Percentiles rank a stretch among this genome's conserved stretches.
Evolutionary conservation across 2,888 invertebrate species (phyloP).

Genomic region (Terebella lapidaria): DNA sequence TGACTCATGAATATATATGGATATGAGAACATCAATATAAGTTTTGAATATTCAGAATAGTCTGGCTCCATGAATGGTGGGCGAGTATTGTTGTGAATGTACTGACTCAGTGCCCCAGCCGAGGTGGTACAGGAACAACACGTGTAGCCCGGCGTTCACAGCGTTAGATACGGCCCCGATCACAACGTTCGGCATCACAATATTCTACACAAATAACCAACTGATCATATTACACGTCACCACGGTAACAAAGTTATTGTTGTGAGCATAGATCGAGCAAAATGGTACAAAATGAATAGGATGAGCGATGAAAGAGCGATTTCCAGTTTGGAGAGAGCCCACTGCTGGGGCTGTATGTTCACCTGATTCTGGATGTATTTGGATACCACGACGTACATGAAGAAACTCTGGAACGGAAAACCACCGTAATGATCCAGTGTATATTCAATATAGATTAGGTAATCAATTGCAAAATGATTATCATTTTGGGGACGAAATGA

Average conservation of each 20-base stretch:
- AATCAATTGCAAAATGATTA: too few species aligned
- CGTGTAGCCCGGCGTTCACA: slow-evolving; percentile 23
- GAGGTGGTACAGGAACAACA: slow-evolving; percentile 22
- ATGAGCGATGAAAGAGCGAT: too few species aligned
- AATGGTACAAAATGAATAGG: too few species aligned
- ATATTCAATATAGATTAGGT: too few species aligned
- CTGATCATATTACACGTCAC: too few species aligned
- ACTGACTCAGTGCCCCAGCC: slow-evolving; percentile 12
- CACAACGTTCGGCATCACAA: slow-evolving; percentile 26
- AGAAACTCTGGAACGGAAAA: slow-evolving; percentile 19
- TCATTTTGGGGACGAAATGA: too few species aligned
- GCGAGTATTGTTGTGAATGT: neutral
- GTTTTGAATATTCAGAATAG: too few species aligned
- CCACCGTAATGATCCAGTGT: neutral
- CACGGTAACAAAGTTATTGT: too few species aligned
- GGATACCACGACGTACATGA: slow-evolving; percentile 20
- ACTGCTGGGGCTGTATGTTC: too few species aligned
- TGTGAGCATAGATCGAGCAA: too few species aligned
- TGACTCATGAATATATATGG: neutral
- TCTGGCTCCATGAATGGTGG: too few species aligned
- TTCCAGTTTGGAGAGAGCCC: too few species aligned
- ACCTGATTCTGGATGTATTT: slow-evolving; percentile 25
- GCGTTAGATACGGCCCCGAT: slow-evolving; percentile 21
- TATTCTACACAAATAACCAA: slow-evolving; percentile 20
- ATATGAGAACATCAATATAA: neutral